These are phyloP conservation scores for Resseliella maxima DNA, from an alignment of 2,888 invertebrate genomes.

Conservation along the genomic window DNA sequence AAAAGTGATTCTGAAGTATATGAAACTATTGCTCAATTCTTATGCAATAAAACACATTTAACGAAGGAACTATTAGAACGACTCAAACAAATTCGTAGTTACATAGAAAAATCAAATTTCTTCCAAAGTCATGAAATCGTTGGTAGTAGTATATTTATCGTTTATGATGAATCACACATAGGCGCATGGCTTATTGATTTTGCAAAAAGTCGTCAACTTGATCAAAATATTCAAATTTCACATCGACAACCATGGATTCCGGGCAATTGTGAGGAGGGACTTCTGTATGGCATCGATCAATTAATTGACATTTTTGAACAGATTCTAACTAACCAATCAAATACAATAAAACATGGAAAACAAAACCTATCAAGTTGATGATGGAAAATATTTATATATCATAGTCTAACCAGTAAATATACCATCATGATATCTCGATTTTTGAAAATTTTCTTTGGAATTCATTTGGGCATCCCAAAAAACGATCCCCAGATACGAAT, in stretches of 20 bases:
- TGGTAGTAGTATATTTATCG: constrained; percentile 92
- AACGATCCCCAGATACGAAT: too few species aligned
- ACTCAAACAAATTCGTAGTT: constrained; percentile 79
- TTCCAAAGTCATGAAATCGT: constrained; percentile 92
- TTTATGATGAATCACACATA: constrained; percentile 88
- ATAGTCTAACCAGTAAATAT: too few species aligned
- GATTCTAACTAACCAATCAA: constrained; percentile 60
- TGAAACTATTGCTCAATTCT: constrained; percentile 79
- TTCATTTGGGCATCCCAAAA: too few species aligned
- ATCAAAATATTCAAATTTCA: constrained; percentile 75
- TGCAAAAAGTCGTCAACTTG: constrained; percentile 87
- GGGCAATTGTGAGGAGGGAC: constrained; percentile 98
- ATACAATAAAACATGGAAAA: too few species aligned
- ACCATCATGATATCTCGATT: too few species aligned
- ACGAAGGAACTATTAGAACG: constrained; percentile 78
- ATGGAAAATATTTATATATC: too few species aligned
- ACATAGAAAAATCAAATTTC: constrained; percentile 85
- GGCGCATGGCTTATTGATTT: constrained; percentile 98
- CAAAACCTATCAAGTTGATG: too few species aligned
- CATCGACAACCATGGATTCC: constrained; percentile 87
- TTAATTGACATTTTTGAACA: constrained; percentile 79
- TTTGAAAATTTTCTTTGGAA: too few species aligned
- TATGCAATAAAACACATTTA: constrained; percentile 75
- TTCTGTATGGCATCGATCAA: constrained; percentile 91
- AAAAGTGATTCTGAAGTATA: constrained; percentile 81